Percentiles rank a stretch among this genome's conserved stretches.
These are phyloP conservation scores for Himalopsyche tibetana DNA, from an alignment of 2,888 invertebrate species.

Conservation along the genomic window DNA sequence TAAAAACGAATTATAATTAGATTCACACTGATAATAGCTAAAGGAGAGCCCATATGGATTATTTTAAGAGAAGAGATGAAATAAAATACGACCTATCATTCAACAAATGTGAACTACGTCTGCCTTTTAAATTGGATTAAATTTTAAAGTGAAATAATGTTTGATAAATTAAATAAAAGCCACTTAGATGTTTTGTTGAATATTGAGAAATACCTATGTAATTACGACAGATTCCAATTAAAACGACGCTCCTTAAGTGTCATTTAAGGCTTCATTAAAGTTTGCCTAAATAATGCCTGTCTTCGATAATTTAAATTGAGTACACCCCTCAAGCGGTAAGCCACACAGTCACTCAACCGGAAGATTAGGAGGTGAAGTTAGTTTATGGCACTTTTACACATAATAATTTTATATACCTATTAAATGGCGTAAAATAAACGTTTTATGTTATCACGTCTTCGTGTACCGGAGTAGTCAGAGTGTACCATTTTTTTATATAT, in stretches of 20 bases:
- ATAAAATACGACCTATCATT: too few species aligned
- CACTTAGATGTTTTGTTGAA: too few species aligned
- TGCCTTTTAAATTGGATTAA: too few species aligned
- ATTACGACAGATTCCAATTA: conserved; percentile 25
- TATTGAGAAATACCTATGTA: background rate
- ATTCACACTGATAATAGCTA: too few species aligned
- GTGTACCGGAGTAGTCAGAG: background rate
- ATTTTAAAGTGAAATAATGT: too few species aligned
- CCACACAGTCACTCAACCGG: conserved; percentile 24
- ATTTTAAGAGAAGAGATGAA: too few species aligned
- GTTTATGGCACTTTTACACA: conserved; percentile 19
- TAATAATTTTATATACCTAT: conserved; percentile 22
- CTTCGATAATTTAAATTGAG: conserved; percentile 27
- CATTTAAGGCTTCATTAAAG: conserved; percentile 18
- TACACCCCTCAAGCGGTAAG: conserved; percentile 19
- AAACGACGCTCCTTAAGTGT: conserved; percentile 3
- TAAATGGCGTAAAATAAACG: conserved; percentile 17
- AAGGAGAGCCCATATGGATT: too few species aligned
- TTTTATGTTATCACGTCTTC: conserved; percentile 4
- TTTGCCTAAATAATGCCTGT: conserved; percentile 23
- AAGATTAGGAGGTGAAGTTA: conserved; percentile 13
- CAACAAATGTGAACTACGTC: too few species aligned
- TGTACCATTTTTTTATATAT: background rate
- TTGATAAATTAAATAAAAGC: too few species aligned
- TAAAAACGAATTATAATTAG: too few species aligned